A percentile compares a stretch with the other conserved stretches of the same genome.
phyloP scores from a whole-genome alignment of 2,797 vertebrate genomes.

The Glossophaga mutica region DNA sequence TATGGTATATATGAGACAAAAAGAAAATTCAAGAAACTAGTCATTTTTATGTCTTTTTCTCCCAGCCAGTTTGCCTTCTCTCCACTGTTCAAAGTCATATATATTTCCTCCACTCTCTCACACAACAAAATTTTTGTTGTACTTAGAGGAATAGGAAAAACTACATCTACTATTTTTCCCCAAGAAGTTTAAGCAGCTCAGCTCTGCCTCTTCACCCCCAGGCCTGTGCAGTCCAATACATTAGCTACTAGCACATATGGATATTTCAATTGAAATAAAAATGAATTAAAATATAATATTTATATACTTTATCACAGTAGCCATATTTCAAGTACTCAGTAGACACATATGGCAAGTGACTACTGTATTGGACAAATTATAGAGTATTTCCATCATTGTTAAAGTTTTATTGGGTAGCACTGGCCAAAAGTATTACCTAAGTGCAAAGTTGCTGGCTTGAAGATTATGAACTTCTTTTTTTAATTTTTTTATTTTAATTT shows the following conservation, averaged over 20 bases:
- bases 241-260: background rate
- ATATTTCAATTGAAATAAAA: background rate
- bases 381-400: background rate
- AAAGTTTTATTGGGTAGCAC: background rate
- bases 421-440: background rate
- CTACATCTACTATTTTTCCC: background rate
- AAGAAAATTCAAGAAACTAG: background rate
- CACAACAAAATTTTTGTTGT: background rate
- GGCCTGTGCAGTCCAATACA: background rate
- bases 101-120: background rate
- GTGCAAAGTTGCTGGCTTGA: background rate
- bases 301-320: background rate
- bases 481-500: too few relatives aligned
- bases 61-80: background rate
- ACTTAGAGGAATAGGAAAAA: background rate
- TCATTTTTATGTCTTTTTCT: background rate
- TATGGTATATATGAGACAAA: background rate
- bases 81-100: background rate
- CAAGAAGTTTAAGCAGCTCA: background rate
- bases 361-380: background rate
- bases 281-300: background rate
- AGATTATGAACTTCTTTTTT: background rate
- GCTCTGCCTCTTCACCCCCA: background rate
- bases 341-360: background rate
- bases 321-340: background rate